A percentile compares a stretch with the other conserved stretches of the same genome.
Conservation (phyloP, 2,113 vertebrate genomes). For the Scortum barcoo region DNA sequence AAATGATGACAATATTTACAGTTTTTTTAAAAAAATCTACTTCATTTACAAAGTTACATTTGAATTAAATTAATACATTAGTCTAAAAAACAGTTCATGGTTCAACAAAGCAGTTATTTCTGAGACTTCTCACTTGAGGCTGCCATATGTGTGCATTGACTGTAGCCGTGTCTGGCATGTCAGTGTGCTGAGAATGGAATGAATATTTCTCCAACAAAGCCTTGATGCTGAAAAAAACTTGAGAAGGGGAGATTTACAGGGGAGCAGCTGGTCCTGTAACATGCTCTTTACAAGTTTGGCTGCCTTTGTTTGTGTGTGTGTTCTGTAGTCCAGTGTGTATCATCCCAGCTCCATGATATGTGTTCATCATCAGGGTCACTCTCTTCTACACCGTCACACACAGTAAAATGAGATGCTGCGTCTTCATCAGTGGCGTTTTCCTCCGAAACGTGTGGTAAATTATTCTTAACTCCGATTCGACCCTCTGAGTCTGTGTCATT, state of each 20-base stretch:
- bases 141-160: slow-evolving; percentile 48
- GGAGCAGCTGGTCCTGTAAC: slow-evolving; percentile 59
- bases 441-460: background rate
- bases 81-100: slow-evolving; percentile 19
- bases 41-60: slow-evolving; percentile 21
- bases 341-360: slow-evolving; percentile 80
- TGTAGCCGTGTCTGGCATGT: slow-evolving; percentile 21
- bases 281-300: slow-evolving; percentile 53
- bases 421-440: background rate
- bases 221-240: slow-evolving; percentile 25
- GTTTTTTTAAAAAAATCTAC: slow-evolving; percentile 16
- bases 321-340: slow-evolving; percentile 77
- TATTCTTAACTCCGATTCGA: slow-evolving; percentile 4
- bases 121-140: slow-evolving; percentile 24
- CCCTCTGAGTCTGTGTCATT: slow-evolving; percentile 60
- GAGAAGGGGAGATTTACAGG: slow-evolving; percentile 47
- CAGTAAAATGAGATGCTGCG: slow-evolving; percentile 5
- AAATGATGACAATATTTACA: slow-evolving; percentile 52
- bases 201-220: slow-evolving; percentile 24
- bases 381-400: slow-evolving; percentile 12
- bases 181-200: slow-evolving; percentile 33
- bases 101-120: slow-evolving; percentile 16
- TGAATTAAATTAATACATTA: slow-evolving; percentile 12
- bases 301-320: slow-evolving; percentile 45
- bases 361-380: slow-evolving; percentile 60